Evolutionary conservation across 2,113 vertebrate genomes (phyloP), one percentile per base, ranked within the genome.

Genomic region (Tapirus terrestris): DNA sequence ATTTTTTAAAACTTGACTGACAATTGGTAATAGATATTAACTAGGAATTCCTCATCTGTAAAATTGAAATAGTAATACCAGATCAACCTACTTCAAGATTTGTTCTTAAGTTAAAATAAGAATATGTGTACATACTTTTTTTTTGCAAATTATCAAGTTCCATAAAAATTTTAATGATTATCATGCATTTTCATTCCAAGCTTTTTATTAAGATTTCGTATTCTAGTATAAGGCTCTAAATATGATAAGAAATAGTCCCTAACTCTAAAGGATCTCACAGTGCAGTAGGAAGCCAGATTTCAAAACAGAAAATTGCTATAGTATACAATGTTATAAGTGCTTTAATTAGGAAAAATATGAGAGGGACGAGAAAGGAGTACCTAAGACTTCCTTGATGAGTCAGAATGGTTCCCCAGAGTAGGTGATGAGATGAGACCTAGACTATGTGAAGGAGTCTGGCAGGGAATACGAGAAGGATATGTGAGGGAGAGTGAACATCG

Each of bases 51-150:
- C 51, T 96, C 27, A 68, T 86, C 36, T 87, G 4, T 85, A 84
- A 96, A 75, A 61, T 45, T 84, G 20, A 73, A 91, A 67, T 45
- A 91, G 61, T 61, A 85, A 81, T 75, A 48, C 10, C 39, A 2
- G 13, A 45, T 12, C 16, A 58, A 58, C 56, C 61, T 67, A 56
- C 51, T 39, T 94, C 27, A 76, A 85, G 13, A 51, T 85, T 92
- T 76, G 9, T 72, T 96, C 36, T 83, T 88, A 73, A 63, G 7
- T 8, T 93, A 93, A 92, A 82, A 76, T 70, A 45, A 93, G 33
- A 81, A 79, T 53, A 39, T 87, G 25, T 89, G 9, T 60, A 5
- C 23, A 89, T 33, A 36, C 21, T 33, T 73, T 60, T 77, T 60
- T 85, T 73, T 48, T 48, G 27, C 81, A 84, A 51, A 73, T 61